phyloP scores from a whole-genome alignment of 2,797 vertebrate species.

The Danio kyathit region DNA sequence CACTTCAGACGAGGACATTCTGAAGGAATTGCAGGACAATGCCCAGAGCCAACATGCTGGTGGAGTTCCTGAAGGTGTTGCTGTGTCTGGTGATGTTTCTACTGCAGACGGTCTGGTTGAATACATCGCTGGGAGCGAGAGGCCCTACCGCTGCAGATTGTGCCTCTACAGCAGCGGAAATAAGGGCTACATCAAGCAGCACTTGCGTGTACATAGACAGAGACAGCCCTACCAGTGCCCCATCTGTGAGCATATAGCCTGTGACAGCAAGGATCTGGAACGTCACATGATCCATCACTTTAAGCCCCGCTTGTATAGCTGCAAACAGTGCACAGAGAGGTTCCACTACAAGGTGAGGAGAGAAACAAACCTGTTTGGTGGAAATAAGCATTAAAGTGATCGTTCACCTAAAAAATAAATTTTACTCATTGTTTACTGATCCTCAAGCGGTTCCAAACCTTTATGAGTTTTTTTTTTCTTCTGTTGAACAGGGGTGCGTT shows the following conservation, averaged over 20 bases:
- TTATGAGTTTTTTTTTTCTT: too few species aligned
- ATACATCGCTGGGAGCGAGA: conserved; percentile 84
- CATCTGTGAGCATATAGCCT: conserved; percentile 93
- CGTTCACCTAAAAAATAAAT: too few species aligned
- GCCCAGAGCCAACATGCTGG: conserved; percentile 84
- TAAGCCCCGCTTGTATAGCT: conserved; percentile 91
- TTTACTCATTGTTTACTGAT: too few species aligned
- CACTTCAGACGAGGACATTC: conserved; percentile 93
- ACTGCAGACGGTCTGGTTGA: conserved; percentile 84
- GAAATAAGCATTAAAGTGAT: neutral
- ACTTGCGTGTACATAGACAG: conserved; percentile 93
- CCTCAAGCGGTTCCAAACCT: too few species aligned
- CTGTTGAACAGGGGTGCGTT: too few species aligned
- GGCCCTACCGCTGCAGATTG: conserved; percentile 92
- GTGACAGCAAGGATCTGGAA: conserved; percentile 91
- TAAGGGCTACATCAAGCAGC: conserved; percentile 97
- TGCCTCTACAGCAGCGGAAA: conserved; percentile 95
- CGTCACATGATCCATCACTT: conserved; percentile 97
- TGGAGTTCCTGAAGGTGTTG: conserved; percentile 7
- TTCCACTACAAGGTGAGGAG: conserved; percentile 94
- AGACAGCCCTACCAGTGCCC: conserved; percentile 95
- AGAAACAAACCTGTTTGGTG: neutral
- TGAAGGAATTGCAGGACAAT: conserved; percentile 94
- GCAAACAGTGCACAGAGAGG: conserved; percentile 88
- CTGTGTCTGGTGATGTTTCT: conserved; percentile 57